phyloP scores from a whole-genome alignment of 1,140 invertebrate species.

The Lepidostoma basale region DNA sequence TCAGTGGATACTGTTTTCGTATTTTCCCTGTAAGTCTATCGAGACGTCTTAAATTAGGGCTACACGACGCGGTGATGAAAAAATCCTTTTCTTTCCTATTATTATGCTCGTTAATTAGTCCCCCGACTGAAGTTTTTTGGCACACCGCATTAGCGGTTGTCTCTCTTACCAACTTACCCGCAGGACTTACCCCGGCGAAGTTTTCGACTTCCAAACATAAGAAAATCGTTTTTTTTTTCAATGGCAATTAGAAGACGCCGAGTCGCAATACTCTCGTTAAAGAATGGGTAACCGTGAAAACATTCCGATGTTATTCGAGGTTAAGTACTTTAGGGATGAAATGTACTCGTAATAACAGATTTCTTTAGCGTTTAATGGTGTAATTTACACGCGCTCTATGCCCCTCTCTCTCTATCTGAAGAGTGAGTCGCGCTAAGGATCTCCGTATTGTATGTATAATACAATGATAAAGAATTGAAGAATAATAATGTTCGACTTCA shows the following conservation, averaged over 20 bases:
- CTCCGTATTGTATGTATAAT: too few relatives aligned
- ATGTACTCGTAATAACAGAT: too few relatives aligned
- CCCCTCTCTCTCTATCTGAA: too few relatives aligned
- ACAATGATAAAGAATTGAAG: background rate
- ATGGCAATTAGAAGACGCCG: constrained; percentile 5
- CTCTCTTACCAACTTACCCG: background rate
- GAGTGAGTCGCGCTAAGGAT: too few relatives aligned
- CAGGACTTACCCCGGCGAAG: background rate
- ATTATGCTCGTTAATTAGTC: constrained; percentile 18
- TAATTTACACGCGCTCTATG: too few relatives aligned
- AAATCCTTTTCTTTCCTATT: constrained; percentile 6
- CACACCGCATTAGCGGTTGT: constrained; percentile 19
- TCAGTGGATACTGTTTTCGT: too few relatives aligned
- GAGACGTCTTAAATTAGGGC: background rate
- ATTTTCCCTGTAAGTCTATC: background rate
- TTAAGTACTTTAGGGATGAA: too few relatives aligned
- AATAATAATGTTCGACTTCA: background rate
- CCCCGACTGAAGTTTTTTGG: constrained; percentile 12
- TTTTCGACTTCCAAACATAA: constrained; percentile 2
- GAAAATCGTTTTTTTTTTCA: constrained; percentile 13
- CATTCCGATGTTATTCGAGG: too few relatives aligned
- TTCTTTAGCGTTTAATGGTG: too few relatives aligned
- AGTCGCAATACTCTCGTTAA: background rate
- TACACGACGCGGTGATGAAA: background rate
- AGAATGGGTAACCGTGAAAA: too few relatives aligned